phyloP scores from a whole-genome alignment of 2,888 invertebrate genomes.

The Sphaerophoria taeniata region DNA sequence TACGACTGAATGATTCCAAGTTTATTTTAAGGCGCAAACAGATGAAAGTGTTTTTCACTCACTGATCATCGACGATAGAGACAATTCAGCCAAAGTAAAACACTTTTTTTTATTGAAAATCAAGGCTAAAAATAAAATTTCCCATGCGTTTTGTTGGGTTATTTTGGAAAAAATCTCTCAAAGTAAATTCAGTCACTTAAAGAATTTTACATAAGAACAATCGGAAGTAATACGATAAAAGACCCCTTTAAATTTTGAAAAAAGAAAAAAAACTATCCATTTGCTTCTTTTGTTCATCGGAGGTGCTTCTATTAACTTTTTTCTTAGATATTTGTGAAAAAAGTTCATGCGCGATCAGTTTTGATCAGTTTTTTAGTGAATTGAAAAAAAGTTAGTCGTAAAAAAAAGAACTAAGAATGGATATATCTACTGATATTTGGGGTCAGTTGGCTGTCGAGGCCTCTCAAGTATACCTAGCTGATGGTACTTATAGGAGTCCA shows the following conservation, averaged over 20 bases:
- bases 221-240: constrained; percentile 54
- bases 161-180: constrained; percentile 77
- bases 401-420: constrained; percentile 83
- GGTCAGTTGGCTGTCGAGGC: constrained; percentile 94
- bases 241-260: constrained; percentile 31
- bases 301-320: too few relatives aligned
- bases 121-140: constrained; percentile 74
- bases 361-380: constrained; percentile 37
- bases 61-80: constrained; percentile 41
- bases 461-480: constrained; percentile 92
- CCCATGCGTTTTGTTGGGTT: constrained; percentile 75
- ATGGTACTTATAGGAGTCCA: constrained; percentile 91
- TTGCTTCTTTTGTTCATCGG: too few relatives aligned
- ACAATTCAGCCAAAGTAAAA: constrained; percentile 63
- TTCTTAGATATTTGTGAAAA: too few relatives aligned
- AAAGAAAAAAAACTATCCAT: constrained; percentile 39
- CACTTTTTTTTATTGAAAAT: constrained; percentile 49
- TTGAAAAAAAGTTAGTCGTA: constrained; percentile 21
- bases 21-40: constrained; percentile 56
- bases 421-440: constrained; percentile 92
- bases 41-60: constrained; percentile 37
- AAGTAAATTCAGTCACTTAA: constrained; percentile 71
- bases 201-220: constrained; percentile 70
- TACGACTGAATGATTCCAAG: constrained; percentile 38
- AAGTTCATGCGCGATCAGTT: too few relatives aligned